These are phyloP conservation scores for Bergia puertoricense DNA, from an alignment of 92 coral and sea anemone species.

Conservation along the genomic window DNA sequence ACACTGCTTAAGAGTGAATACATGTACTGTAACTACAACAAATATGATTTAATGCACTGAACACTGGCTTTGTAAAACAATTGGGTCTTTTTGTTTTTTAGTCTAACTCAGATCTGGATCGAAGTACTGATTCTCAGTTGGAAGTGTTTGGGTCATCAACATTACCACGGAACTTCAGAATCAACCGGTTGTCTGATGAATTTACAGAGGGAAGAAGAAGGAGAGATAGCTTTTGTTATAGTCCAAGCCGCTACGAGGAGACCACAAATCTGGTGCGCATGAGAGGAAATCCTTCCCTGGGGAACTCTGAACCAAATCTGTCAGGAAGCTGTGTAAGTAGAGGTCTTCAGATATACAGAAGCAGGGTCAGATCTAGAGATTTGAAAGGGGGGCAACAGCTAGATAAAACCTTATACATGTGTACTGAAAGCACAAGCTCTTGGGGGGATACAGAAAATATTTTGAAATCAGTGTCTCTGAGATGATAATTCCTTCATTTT, in stretches of 20 bases:
- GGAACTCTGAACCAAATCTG: conserved; percentile 95
- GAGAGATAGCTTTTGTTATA: conserved; percentile 80
- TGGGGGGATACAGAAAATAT: too few relatives aligned
- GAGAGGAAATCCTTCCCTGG: conserved; percentile 90
- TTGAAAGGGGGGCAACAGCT: too few relatives aligned
- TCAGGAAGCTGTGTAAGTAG: conserved; percentile 93
- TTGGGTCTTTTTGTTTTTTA: background rate
- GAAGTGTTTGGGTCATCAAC: conserved; percentile 90
- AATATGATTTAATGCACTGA: conserved; percentile 26
- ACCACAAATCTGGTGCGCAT: conserved; percentile 88
- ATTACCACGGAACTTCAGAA: conserved; percentile 89
- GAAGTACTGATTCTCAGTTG: conserved; percentile 76
- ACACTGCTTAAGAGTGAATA: too few relatives aligned
- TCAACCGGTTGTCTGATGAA: conserved; percentile 82
- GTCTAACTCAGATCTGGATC: conserved; percentile 85
- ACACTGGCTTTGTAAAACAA: background rate
- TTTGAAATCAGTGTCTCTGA: too few relatives aligned
- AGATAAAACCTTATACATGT: too few relatives aligned
- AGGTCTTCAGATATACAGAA: too few relatives aligned
- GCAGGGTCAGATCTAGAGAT: too few relatives aligned
- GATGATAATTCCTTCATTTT: too few relatives aligned
- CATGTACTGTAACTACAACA: too few relatives aligned
- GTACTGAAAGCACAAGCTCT: too few relatives aligned
- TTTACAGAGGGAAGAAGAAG: conserved; percentile 72
- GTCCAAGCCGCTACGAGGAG: conserved; percentile 79